These are phyloP conservation scores for Tenodera sinensis DNA, from an alignment of 2,888 invertebrate species.

Conservation along the genomic window DNA sequence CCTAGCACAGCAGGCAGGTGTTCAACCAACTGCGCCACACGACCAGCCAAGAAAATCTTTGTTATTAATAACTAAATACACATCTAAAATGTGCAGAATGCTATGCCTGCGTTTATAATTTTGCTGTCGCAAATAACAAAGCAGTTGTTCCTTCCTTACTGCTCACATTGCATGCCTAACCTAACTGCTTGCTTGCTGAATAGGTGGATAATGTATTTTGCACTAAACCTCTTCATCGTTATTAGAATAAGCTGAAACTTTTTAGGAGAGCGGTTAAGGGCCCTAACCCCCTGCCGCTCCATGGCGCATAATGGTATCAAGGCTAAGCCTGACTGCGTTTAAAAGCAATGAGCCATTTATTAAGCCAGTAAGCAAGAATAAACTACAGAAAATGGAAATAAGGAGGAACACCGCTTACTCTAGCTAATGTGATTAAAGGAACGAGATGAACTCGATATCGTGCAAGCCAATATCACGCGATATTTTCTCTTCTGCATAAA, in stretches of 20 bases:
- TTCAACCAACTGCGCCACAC: too few species aligned
- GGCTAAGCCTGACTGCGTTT: background rate
- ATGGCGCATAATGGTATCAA: background rate
- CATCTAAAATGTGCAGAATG: too few species aligned
- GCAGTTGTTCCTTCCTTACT: too few species aligned
- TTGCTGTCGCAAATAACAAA: too few species aligned
- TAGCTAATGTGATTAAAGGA: background rate
- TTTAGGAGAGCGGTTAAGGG: background rate
- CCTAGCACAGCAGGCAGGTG: too few species aligned
- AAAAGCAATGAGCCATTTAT: background rate
- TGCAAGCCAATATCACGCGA: background rate
- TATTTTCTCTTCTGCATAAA: background rate
- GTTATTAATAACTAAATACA: too few species aligned
- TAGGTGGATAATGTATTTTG: too few species aligned
- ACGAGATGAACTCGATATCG: background rate
- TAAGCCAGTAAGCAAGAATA: background rate
- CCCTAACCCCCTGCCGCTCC: background rate
- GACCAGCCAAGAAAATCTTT: too few species aligned
- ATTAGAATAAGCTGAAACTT: background rate
- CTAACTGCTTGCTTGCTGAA: too few species aligned
- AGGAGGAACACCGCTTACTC: background rate
- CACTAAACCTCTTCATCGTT: too few species aligned
- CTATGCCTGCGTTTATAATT: too few species aligned
- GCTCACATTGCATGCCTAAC: too few species aligned
- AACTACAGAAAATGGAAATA: background rate